phyloP scores from a whole-genome alignment of 1,140 invertebrate genomes.

The Olivierus martensii region DNA sequence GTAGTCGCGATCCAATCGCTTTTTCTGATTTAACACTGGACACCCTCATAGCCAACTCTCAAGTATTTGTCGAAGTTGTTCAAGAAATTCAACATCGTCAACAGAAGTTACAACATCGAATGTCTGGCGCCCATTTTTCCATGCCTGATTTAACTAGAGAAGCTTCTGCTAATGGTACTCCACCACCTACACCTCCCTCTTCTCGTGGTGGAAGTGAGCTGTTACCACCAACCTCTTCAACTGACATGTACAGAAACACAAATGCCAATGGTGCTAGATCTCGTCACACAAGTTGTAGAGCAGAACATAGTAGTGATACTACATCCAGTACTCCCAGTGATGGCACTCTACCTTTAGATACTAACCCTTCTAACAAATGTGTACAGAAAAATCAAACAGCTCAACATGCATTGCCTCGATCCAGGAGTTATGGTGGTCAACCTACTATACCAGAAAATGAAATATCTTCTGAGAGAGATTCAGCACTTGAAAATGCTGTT shows the following conservation, averaged over 20 bases:
- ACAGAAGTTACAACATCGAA: slow-evolving; percentile 6
- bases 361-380: not conserved
- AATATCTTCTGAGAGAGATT: slow-evolving; percentile 30
- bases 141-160: slow-evolving; percentile 45
- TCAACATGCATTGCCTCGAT: slow-evolving; percentile 2
- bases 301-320: not conserved
- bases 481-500: not conserved
- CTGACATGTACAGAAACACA: too few relatives aligned
- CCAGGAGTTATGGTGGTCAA: slow-evolving; percentile 16
- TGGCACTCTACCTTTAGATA: not conserved
- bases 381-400: not conserved
- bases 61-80: slow-evolving; percentile 18
- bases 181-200: slow-evolving; percentile 17
- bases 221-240: not conserved
- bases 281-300: not conserved
- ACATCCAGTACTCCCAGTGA: not conserved
- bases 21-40: slow-evolving; percentile 34
- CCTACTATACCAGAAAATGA: slow-evolving; percentile 1
- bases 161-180: slow-evolving; percentile 15
- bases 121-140: slow-evolving; percentile 32
- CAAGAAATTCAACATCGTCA: slow-evolving; percentile 11
- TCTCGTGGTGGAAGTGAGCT: not conserved
- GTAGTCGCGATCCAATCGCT: slow-evolving; percentile 42
- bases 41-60: slow-evolving; percentile 29
- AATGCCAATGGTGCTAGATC: not conserved